These are phyloP conservation scores for Aptenodytes forsteri DNA, from an alignment of 2,113 vertebrate genomes.

Conservation along the genomic window DNA sequence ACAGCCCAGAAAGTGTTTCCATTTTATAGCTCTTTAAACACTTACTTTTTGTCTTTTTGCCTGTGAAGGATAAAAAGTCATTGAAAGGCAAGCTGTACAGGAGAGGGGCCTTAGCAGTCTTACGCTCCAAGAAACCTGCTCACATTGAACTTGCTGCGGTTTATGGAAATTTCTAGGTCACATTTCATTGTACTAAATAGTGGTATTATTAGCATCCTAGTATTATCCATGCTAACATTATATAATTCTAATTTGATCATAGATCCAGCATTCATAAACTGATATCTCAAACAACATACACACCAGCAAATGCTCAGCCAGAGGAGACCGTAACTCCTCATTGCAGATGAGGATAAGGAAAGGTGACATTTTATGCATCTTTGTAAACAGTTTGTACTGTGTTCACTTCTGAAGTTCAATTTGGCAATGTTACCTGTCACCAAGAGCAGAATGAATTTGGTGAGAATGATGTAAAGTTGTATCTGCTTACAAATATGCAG, in stretches of 20 bases:
- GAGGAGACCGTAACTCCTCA: accelerated
- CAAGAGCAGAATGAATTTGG: not conserved
- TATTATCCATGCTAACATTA: not conserved
- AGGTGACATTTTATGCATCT: not conserved
- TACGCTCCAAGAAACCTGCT: not conserved
- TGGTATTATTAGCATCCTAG: not conserved
- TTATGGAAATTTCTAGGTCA: not conserved
- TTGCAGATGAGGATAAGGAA: not conserved
- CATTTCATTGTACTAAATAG: not conserved
- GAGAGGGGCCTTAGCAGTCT: not conserved
- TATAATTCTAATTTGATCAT: not conserved
- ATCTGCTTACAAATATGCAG: not conserved
- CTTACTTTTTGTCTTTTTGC: not conserved
- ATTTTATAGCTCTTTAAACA: not conserved
- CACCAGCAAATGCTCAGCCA: not conserved
- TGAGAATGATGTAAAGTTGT: not conserved
- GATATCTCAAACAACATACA: not conserved
- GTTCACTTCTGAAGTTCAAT: not conserved
- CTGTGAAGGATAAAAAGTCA: not conserved
- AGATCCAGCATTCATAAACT: not conserved
- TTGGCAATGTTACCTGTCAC: not conserved
- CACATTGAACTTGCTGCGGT: not conserved
- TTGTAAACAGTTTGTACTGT: not conserved
- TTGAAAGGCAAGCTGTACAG: not conserved
- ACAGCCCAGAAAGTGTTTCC: not conserved